These are phyloP conservation scores for Caenorhabditis sulstoni DNA, from an alignment of 2,888 invertebrate species.

Conservation along the genomic window DNA sequence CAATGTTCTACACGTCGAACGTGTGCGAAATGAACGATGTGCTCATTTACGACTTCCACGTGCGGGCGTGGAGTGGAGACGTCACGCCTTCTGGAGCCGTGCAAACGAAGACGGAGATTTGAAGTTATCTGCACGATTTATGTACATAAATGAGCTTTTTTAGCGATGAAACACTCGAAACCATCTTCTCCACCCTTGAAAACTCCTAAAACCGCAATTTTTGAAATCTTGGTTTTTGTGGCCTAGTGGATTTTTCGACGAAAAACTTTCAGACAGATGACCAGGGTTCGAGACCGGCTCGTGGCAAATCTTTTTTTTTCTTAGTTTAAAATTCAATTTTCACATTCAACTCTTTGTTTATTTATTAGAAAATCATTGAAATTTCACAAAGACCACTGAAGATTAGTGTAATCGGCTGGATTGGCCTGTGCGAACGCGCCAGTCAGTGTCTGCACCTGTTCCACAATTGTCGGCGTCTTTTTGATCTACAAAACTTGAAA, in stretches of 20 bases:
- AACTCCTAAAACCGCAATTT: neutral
- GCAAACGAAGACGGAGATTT: too few species aligned
- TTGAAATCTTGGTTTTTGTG: conserved; percentile 54
- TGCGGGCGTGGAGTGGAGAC: conserved; percentile 14
- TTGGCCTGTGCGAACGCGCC: conserved; percentile 42
- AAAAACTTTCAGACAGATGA: conserved; percentile 66
- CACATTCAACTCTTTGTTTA: neutral
- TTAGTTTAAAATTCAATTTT: conserved; percentile 11
- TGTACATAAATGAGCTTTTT: neutral
- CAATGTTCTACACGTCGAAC: conserved; percentile 39
- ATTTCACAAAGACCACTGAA: conserved; percentile 40
- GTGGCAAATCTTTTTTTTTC: conserved; percentile 54
- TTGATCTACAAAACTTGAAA: conserved; percentile 5
- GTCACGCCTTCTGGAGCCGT: neutral
- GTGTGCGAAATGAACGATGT: conserved; percentile 31
- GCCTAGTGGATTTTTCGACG: conserved; percentile 70
- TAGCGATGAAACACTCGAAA: neutral
- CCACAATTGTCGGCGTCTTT: conserved; percentile 42
- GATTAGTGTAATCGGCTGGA: conserved; percentile 35
- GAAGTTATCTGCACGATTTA: neutral
- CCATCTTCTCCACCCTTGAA: neutral
- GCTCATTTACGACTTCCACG: conserved; percentile 45
- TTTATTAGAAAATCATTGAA: neutral
- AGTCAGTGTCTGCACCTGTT: conserved; percentile 19
- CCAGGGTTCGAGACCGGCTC: conserved; percentile 71